Evolutionary conservation across 2,113 vertebrate species (phyloP).

Genomic region (Cryptomyrus ogoouensis): DNA sequence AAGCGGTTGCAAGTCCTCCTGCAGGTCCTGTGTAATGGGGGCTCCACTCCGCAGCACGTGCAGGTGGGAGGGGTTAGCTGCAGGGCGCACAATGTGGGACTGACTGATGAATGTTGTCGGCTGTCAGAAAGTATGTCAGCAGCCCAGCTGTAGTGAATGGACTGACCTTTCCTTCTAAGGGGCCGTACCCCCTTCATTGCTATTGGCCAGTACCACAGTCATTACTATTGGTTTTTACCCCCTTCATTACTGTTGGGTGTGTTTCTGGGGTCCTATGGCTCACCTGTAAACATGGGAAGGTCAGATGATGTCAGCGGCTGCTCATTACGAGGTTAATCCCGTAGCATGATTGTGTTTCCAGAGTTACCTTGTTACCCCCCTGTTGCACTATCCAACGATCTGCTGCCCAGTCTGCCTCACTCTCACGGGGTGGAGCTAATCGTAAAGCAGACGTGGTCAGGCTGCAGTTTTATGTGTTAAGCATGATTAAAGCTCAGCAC

Average conservation of each 20-base stretch:
- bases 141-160: not conserved
- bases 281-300: not conserved
- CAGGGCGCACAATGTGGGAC: not conserved
- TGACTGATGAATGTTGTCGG: not conserved
- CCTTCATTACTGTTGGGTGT: not conserved
- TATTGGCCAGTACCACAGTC: not conserved
- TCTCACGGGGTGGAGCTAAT: not conserved
- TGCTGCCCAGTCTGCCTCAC: not conserved
- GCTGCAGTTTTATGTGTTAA: not conserved
- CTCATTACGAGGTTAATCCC: slow-evolving; percentile 12
- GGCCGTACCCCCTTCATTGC: not conserved
- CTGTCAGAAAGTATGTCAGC: not conserved
- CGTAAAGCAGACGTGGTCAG: not conserved
- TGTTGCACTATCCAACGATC: not conserved
- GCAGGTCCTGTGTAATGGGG: not conserved
- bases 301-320: slow-evolving; percentile 1
- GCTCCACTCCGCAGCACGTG: not conserved
- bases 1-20: not conserved
- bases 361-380: not conserved
- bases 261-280: not conserved
- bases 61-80: not conserved
- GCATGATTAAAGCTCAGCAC: not conserved
- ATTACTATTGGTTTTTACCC: not conserved
- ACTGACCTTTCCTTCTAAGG: not conserved
- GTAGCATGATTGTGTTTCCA: not conserved